Base-by-base conservation (phyloP, 2,113 vertebrate genomes). In the Eupsittula cactorum region DNA sequence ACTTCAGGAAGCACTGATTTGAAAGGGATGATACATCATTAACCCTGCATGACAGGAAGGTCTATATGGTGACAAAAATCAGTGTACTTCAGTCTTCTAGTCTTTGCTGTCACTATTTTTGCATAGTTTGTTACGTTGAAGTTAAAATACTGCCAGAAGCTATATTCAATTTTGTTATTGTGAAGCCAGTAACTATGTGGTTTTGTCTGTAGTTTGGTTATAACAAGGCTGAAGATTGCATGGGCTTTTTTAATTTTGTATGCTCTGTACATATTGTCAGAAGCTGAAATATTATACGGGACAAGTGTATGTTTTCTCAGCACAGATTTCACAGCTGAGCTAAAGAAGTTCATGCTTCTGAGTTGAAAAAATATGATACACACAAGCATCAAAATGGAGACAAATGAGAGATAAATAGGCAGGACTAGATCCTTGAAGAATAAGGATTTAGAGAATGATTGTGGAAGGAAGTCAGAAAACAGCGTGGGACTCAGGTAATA, bases 381-480 rank as follows among this genome's bases (percentile, higher is more conserved):
- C 14, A 64, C 4, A 39, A 46, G 33, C 77, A 86, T 81, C 76
- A 96, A 91, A 93, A 95, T 7, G 86, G 29, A 88, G 44, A 65
- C n/a, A 90, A 13, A 75, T 78, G 35, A 88, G 41, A 95, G 33
- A 80, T n/a, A 90, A 82, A 74, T 4, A 81, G 55, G 27, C 41
- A 84, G 23, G 21, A 83, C 83, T 39, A 65, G 17, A 59, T 67
- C 55, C 64, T 78, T 83, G 59, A 84, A 82, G 64, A 92, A 86
- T 82, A 86, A 83, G 8, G 42, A 55, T 89, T 95, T n/a, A 1
- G 3, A 55, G 12, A 50, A 37, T 50, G 68, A 90, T 46, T 91
- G 91, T 84, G 27, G n/a, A 93, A 83, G 25, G 50, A 92, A 87
- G 57, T 91, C 39, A 82, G 65, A 93, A 88, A 47, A 33, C 86